Percentiles rank a stretch among this genome's conserved stretches.
phyloP scores from a whole-genome alignment of 2,797 vertebrate genomes.

The Crypturellus tataupa region DNA sequence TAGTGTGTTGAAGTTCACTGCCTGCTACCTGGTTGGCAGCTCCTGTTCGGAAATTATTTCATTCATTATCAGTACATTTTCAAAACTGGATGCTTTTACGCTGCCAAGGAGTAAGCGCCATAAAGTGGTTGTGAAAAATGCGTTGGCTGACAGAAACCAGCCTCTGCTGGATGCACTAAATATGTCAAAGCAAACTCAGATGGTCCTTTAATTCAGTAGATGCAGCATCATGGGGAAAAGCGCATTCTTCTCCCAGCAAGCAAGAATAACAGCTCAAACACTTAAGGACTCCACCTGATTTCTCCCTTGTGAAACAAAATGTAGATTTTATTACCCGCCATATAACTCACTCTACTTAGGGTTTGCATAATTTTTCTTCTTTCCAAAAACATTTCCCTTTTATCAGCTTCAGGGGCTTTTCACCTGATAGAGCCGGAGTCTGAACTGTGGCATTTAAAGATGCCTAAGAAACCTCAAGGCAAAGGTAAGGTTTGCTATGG shows the following conservation, averaged over 20 bases:
- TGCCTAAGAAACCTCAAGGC: neutral
- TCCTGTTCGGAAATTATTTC: slow-evolving; percentile 31
- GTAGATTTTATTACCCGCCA: slow-evolving; percentile 68
- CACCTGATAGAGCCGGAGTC: neutral
- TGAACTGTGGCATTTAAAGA: slow-evolving; percentile 27
- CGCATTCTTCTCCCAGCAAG: slow-evolving; percentile 17
- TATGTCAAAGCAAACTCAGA: slow-evolving; percentile 61
- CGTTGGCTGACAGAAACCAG: slow-evolving; percentile 37
- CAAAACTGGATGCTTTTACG: slow-evolving; percentile 17
- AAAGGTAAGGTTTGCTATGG: neutral
- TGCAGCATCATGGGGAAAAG: slow-evolving; percentile 5
- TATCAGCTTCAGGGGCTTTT: slow-evolving; percentile 44
- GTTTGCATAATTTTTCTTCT: slow-evolving; percentile 66
- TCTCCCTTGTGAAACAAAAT: slow-evolving; percentile 64
- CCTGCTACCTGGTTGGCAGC: slow-evolving; percentile 44
- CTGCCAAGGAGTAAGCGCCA: neutral
- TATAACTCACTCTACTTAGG: slow-evolving; percentile 60
- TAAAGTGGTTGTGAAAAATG: slow-evolving; percentile 41
- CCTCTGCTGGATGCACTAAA: slow-evolving; percentile 49
- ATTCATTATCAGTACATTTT: slow-evolving; percentile 22
- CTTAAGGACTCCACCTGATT: slow-evolving; percentile 65
- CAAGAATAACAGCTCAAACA: slow-evolving; percentile 46
- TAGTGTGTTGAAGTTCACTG: slow-evolving; percentile 22
- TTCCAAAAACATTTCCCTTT: slow-evolving; percentile 51
- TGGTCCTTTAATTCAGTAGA: slow-evolving; percentile 38